phyloP scores from a whole-genome alignment of 2,113 vertebrate genomes.

The Microcebus lehilahytsara region DNA sequence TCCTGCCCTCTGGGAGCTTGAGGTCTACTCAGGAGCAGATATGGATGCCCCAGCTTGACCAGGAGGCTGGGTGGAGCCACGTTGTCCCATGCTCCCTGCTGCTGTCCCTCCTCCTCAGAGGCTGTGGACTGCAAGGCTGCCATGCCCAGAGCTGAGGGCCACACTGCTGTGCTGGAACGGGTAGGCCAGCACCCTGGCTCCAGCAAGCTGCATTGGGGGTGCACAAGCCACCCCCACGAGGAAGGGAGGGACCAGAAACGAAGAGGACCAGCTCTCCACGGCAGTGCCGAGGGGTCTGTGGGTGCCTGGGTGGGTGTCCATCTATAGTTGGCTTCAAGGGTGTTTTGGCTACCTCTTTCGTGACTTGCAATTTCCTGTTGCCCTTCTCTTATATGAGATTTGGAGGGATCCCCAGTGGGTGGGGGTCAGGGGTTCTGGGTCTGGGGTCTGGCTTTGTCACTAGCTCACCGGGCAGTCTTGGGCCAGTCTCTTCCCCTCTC shows the following conservation, averaged over 20 bases:
- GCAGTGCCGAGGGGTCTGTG: not conserved
- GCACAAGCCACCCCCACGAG: not conserved
- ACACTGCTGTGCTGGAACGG: not conserved
- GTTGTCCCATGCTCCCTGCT: not conserved
- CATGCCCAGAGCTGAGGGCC: not conserved
- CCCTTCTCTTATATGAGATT: not conserved
- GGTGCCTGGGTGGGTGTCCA: not conserved
- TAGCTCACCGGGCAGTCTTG: not conserved
- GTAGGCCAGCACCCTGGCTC: not conserved
- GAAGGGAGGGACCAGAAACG: not conserved
- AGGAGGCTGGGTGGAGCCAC: not conserved
- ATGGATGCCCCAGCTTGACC: not conserved
- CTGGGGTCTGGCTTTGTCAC: not conserved
- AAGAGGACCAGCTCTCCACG: not conserved
- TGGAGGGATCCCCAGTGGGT: not conserved
- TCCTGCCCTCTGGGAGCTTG: not conserved
- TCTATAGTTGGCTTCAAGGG: not conserved
- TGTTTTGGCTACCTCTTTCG: not conserved
- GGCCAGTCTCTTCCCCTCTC: not conserved
- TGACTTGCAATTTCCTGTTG: not conserved
- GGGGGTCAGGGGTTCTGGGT: not conserved
- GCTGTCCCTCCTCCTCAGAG: not conserved
- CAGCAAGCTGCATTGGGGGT: not conserved
- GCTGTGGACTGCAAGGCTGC: rapidly evolving
- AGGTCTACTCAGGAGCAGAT: not conserved